phyloP scores from a whole-genome alignment of 2,797 vertebrate genomes.

The Fistularia commersonii region DNA sequence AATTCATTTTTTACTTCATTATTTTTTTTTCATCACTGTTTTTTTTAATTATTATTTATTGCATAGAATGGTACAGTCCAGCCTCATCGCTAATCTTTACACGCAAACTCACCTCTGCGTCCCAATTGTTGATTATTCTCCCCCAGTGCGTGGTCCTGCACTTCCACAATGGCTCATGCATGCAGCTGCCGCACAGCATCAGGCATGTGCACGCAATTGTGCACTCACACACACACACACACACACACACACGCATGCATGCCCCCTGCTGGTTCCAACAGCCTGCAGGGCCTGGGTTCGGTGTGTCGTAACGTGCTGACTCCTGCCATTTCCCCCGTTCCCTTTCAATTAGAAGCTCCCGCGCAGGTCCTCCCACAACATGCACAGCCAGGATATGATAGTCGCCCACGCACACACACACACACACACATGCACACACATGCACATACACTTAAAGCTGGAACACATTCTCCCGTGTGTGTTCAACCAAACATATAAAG shows the following conservation, averaged over 20 bases:
- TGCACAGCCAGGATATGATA: slow-evolving; percentile 55
- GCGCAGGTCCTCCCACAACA: slow-evolving; percentile 57
- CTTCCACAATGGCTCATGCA: neutral
- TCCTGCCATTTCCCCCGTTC: slow-evolving; percentile 69
- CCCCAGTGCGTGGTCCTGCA: too few species aligned
- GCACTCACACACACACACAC: slow-evolving; percentile 28
- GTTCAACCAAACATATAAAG: too few species aligned
- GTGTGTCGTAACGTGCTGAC: slow-evolving; percentile 66
- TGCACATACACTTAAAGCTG: slow-evolving; percentile 1
- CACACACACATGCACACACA: slow-evolving; percentile 8
- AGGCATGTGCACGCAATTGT: slow-evolving; percentile 5
- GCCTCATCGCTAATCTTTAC: too few species aligned
- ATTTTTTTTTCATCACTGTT: too few species aligned
- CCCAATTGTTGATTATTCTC: too few species aligned
- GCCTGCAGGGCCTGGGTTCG: slow-evolving; percentile 66
- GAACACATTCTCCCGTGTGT: too few species aligned
- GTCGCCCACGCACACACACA: slow-evolving; percentile 35
- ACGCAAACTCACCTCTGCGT: too few species aligned
- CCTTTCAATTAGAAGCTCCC: slow-evolving; percentile 78
- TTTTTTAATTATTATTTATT: too few species aligned
- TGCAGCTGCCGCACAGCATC: neutral
- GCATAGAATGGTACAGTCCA: too few species aligned
- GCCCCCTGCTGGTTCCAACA: slow-evolving; percentile 65
- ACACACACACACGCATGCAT: slow-evolving; percentile 14
- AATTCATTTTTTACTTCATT: too few species aligned